phyloP scores from a whole-genome alignment of 2,113 vertebrate species.

The Gopherus evgoodei region DNA sequence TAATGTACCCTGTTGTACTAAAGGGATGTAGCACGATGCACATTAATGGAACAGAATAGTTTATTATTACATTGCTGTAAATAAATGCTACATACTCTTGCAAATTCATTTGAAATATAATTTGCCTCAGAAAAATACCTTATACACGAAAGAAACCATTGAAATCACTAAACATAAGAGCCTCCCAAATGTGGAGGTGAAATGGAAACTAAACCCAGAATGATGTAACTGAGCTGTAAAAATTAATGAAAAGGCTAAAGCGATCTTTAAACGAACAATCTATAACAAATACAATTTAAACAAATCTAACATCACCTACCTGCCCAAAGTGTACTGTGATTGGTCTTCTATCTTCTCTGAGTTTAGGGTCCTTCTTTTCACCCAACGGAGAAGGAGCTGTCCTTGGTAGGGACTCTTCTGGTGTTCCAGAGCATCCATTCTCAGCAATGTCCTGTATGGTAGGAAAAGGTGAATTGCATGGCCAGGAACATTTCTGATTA shows the following conservation, averaged over 20 bases:
- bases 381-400: conserved; percentile 60
- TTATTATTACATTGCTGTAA: background rate
- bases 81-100: background rate
- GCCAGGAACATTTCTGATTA: conserved; percentile 42
- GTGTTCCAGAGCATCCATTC: conserved; percentile 84
- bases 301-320: conserved; percentile 75
- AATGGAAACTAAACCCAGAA: background rate
- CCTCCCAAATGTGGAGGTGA: background rate
- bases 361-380: conserved; percentile 82
- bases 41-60: conserved; percentile 31
- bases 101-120: background rate
- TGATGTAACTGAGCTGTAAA: accelerated
- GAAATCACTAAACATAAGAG: background rate
- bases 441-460: conserved; percentile 89
- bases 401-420: conserved; percentile 79
- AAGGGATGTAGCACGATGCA: conserved; percentile 20
- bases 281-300: background rate
- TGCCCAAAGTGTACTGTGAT: conserved; percentile 95
- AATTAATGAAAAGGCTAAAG: background rate
- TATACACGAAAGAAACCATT: background rate
- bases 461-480: conserved; percentile 39
- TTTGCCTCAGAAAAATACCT: background rate
- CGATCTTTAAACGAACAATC: accelerated
- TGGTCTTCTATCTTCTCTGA: conserved; percentile 86
- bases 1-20: background rate